phyloP scores from a whole-genome alignment of 2,888 invertebrate species.

The Incurvaria masculella region DNA sequence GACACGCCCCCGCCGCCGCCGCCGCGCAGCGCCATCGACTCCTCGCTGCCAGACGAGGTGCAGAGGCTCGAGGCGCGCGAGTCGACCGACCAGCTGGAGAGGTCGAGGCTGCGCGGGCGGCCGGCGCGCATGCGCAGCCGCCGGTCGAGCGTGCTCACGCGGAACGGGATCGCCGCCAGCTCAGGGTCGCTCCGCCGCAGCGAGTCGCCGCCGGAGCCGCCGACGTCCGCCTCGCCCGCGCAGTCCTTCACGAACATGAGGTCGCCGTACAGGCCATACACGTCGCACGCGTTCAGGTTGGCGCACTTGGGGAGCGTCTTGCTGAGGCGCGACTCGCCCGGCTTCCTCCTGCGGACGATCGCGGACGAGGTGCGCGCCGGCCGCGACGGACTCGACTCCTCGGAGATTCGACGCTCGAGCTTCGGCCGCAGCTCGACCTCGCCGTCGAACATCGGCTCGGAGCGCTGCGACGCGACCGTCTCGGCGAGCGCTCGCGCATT shows the following conservation, averaged over 20 bases:
- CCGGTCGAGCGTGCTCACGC: conserved; percentile 78
- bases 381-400: conserved; percentile 45
- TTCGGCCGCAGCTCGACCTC: conserved; percentile 47
- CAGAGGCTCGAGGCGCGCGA: conserved; percentile 78
- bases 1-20: no score
- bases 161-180: conserved; percentile 75
- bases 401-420: conserved; percentile 65
- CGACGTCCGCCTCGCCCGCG: conserved; percentile 72
- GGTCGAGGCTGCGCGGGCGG: conserved; percentile 74
- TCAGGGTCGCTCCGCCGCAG: conserved; percentile 81
- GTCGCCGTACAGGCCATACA: conserved; percentile 87
- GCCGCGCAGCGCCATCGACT: conserved; percentile 73
- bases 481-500: conserved; percentile 36
- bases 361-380: conserved; percentile 47
- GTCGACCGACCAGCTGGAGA: conserved; percentile 87
- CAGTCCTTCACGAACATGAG: conserved; percentile 87
- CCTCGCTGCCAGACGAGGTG: conserved; percentile 84
- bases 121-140: conserved; percentile 79
- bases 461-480: conserved; percentile 33
- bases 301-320: conserved; percentile 77
- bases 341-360: conserved; percentile 41
- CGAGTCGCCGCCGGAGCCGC: conserved; percentile 70
- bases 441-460: conserved; percentile 30
- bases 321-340: conserved; percentile 61
- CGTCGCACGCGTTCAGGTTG: conserved; percentile 72